These are phyloP conservation scores for Labeo calbasu DNA, from an alignment of 2,797 vertebrate genomes.

Conservation along the genomic window DNA sequence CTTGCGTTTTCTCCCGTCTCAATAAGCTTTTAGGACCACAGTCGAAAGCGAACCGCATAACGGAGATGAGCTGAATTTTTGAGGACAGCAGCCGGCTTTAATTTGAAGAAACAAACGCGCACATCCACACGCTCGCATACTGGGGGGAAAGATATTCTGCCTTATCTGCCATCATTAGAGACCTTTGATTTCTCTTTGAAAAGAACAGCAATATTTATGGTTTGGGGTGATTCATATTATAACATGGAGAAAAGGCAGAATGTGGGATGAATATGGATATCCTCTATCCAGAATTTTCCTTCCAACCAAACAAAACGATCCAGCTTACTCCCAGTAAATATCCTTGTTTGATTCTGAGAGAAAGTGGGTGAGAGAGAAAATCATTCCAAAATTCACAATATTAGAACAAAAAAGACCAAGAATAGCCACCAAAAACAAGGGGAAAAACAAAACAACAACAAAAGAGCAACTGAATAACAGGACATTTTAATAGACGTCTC, in stretches of 20 bases:
- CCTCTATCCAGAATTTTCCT: not conserved
- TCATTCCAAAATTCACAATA: conserved; percentile 3
- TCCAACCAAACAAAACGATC: conserved; percentile 21
- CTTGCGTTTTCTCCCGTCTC: conserved; percentile 67
- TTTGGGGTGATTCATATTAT: conserved; percentile 10
- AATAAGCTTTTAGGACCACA: conserved; percentile 66
- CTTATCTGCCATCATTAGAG: conserved; percentile 43
- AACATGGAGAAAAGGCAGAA: not conserved
- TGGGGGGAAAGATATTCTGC: conserved; percentile 8
- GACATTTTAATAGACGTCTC: not conserved
- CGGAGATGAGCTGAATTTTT: conserved; percentile 62
- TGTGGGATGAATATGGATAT: conserved; percentile 18
- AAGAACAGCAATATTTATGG: conserved; percentile 16
- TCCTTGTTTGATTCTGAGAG: not conserved
- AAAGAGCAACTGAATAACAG: conserved; percentile 9
- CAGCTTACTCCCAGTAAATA: not conserved
- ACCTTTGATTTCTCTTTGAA: conserved; percentile 33
- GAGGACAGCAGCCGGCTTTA: conserved; percentile 38
- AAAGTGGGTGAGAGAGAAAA: not conserved
- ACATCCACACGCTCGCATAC: conserved; percentile 7
- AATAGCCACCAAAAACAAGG: not conserved
- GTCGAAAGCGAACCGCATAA: conserved; percentile 61
- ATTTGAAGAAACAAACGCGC: conserved; percentile 13
- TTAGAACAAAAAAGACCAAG: not conserved
- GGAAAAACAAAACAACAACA: conserved; percentile 6